These are phyloP conservation scores for Panulirus ornatus DNA, from an alignment of 1,140 invertebrate genomes.

Conservation along the genomic window DNA sequence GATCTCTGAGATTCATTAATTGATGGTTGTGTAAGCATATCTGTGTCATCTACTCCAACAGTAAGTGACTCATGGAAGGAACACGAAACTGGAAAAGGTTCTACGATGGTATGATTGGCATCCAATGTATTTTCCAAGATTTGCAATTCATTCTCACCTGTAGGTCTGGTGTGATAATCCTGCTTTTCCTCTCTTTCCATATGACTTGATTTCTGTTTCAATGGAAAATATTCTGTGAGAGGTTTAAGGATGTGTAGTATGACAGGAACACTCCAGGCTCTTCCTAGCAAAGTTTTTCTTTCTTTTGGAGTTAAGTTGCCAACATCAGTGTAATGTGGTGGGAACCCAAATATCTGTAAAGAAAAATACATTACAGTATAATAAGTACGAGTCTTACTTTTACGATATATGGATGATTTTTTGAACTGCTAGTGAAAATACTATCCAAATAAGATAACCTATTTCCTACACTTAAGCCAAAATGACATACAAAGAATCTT, in stretches of 20 bases:
- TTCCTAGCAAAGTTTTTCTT: neutral
- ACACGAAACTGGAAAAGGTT: neutral
- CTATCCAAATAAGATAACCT: no score
- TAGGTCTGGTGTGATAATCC: neutral
- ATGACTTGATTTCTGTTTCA: neutral
- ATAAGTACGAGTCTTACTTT: no score
- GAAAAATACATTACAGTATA: no score
- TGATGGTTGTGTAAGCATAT: neutral
- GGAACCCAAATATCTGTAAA: constrained; percentile 29
- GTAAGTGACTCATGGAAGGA: neutral
- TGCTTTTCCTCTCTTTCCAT: neutral
- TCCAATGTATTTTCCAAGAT: neutral
- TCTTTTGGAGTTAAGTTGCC: constrained; percentile 5
- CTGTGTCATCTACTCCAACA: neutral
- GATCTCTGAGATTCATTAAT: neutral
- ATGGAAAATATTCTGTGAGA: constrained; percentile 12
- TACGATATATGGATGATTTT: no score
- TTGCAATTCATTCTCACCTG: neutral
- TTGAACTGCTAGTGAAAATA: no score
- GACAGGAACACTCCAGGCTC: constrained; percentile 24
- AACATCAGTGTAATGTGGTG: constrained; percentile 24
- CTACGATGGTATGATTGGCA: neutral
- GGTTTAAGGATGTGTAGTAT: constrained; percentile 19
- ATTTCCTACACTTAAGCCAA: no score
- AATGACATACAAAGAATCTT: no score